Evolutionary conservation across 2,113 vertebrate genomes (phyloP), one percentile per base, ranked within the genome.

Genomic region (Lipophrys pholis): DNA sequence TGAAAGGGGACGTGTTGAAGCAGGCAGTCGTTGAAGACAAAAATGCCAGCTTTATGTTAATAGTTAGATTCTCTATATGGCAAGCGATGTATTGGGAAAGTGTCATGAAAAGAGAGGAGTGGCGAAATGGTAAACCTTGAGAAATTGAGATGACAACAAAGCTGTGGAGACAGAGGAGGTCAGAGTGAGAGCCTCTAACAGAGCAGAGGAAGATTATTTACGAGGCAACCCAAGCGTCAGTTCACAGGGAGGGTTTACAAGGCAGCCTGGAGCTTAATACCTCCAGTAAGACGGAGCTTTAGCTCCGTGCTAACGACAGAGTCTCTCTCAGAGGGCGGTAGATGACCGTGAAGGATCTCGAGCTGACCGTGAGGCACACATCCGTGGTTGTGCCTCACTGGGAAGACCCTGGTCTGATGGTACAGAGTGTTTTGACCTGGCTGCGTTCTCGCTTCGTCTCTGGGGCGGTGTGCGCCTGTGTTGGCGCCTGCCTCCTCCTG

Each of bases 401-500:
- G 9, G 71, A 59, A 41, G 69, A 67, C 14, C 61, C 65, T 6
- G 48, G 8, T 15, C 77, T 67, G 49, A 83, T 72, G 83, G 80
- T 55, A 62, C 52, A 11, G 66, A 50, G 59, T 41, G 12, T 75
- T 60, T 59, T 82, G 73, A 11, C 51, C 59, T 80, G 82, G 86
- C 66, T 85, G 50, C 49, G 66, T 55, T 84, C 79, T 67, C 21
- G 41, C 14, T 36, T 83, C 9, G 15, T 78, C 54, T 81, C 55
- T 6, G 43, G 68, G 11, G 86, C 53, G 0, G 40, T 82, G 55
- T 83, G 83, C 45, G 58, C 40, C 38, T 78, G 66, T 55, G 69
- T 80, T n/a, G 43, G 68, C 45, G 35, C 76, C 57, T 82, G 48
- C 59, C 73, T 84, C 68, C 70, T 82, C 65, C 56, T 81, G 39